A percentile compares a stretch with the other conserved stretches of the same genome.
phyloP scores from a whole-genome alignment of 2,797 vertebrate genomes.

The Erethizon dorsatum region DNA sequence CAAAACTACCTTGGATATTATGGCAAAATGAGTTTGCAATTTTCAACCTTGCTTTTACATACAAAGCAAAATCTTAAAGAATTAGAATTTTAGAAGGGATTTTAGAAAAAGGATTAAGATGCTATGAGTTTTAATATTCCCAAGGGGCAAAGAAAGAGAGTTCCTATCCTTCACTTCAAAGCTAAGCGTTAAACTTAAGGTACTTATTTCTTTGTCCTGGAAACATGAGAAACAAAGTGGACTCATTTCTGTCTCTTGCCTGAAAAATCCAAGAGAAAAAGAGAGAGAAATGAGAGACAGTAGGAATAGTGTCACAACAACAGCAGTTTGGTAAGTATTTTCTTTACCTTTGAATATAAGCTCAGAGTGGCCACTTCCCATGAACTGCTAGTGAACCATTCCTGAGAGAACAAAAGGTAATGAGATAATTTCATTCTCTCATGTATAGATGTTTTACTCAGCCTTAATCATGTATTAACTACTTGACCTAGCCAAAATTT shows the following conservation, averaged over 20 bases:
- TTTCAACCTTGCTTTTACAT: neutral
- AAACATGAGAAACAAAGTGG: neutral
- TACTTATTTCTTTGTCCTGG: neutral
- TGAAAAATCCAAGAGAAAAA: neutral
- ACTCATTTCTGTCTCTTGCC: neutral
- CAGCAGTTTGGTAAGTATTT: neutral
- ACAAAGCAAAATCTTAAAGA: slow-evolving; percentile 17
- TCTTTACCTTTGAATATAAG: neutral
- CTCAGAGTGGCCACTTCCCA: neutral
- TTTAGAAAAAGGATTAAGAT: neutral
- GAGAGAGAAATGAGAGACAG: neutral
- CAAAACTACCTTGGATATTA: neutral
- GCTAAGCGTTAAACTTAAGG: neutral
- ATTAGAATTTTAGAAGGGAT: neutral
- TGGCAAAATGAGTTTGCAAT: neutral
- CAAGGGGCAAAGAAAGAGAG: neutral
- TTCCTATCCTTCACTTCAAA: neutral
- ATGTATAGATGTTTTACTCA: neutral
- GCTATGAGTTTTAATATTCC: neutral
- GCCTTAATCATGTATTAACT: neutral
- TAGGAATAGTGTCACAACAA: neutral
- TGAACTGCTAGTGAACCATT: neutral
- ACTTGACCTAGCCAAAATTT: neutral
- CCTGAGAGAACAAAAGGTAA: neutral
- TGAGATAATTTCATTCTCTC: neutral